A percentile compares a stretch with the other conserved stretches of the same genome.
Conservation (phyloP, 1,140 invertebrate genomes). For the Hyphantria cunea region DNA sequence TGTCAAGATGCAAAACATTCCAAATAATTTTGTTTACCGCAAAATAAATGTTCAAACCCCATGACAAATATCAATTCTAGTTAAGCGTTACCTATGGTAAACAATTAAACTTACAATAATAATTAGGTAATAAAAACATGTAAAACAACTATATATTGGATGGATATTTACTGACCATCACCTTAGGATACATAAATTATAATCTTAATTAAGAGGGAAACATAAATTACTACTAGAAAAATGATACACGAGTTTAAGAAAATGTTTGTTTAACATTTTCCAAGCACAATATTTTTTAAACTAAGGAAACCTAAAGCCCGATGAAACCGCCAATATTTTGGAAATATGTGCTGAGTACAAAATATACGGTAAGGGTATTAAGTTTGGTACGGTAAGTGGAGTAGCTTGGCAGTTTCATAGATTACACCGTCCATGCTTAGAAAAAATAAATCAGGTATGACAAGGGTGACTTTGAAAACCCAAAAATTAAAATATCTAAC, state of each 20-base stretch:
- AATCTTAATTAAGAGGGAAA: constrained; percentile 17
- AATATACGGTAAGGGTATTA: not conserved
- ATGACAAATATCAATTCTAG: constrained; percentile 65
- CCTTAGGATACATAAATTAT: constrained; percentile 43
- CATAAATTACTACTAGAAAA: constrained; percentile 52
- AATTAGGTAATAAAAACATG: constrained; percentile 39
- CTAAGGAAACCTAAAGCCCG: constrained; percentile 22
- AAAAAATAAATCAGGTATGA: constrained; percentile 30
- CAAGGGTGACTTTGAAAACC: constrained; percentile 33
- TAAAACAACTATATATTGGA: constrained; percentile 41
- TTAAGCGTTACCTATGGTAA: constrained; percentile 50
- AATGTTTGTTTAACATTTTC: constrained; percentile 27
- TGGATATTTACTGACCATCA: constrained; percentile 61
- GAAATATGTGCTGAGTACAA: not conserved
- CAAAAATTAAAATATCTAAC: constrained; percentile 36
- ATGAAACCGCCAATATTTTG: constrained; percentile 34
- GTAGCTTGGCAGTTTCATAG: constrained; percentile 30
- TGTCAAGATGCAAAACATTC: constrained; percentile 82
- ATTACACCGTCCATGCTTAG: constrained; percentile 38
- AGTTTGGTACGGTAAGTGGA: too few species aligned
- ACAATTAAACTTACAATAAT: constrained; percentile 36
- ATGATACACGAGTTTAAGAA: not conserved
- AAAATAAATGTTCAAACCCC: constrained; percentile 80
- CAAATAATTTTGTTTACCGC: constrained; percentile 65
- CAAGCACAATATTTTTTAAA: constrained; percentile 46